Conservation (phyloP, 1,140 invertebrate species). For the Agrypnia vestita region DNA sequence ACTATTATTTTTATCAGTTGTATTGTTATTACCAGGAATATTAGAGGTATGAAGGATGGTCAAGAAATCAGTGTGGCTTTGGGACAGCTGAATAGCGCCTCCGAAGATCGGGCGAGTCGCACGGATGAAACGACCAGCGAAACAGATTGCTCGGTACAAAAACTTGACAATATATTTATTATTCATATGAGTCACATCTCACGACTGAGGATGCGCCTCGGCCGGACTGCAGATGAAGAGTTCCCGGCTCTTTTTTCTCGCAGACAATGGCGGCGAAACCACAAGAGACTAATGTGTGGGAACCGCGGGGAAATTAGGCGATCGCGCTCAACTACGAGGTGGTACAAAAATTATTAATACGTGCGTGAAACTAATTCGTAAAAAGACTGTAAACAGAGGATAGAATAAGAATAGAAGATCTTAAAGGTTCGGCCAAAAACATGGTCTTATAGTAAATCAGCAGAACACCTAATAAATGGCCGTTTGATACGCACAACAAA, state of each 20-base stretch:
- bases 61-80: too few relatives aligned
- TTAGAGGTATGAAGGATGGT: too few relatives aligned
- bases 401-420: too few relatives aligned
- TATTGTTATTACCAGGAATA: too few relatives aligned
- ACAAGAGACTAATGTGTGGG: conserved; percentile 58
- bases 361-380: too few relatives aligned
- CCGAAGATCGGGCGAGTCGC: conserved; percentile 22
- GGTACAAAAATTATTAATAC: conserved; percentile 1
- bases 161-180: conserved; percentile 5
- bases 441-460: too few relatives aligned
- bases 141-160: conserved; percentile 27
- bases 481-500: too few relatives aligned
- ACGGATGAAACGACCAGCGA: neutral
- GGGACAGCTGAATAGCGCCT: too few relatives aligned
- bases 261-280: conserved; percentile 52
- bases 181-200: conserved; percentile 33
- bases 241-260: conserved; percentile 30
- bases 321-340: conserved; percentile 33
- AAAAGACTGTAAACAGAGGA: too few relatives aligned
- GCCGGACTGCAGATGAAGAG: conserved; percentile 18
- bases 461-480: too few relatives aligned
- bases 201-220: conserved; percentile 24
- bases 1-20: too few relatives aligned
- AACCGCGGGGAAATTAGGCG: conserved; percentile 56
- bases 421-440: too few relatives aligned